Percentiles rank a stretch among this genome's conserved stretches.
phyloP scores from a whole-genome alignment of 2,888 invertebrate genomes.

The Melinaea marsaeus region DNA sequence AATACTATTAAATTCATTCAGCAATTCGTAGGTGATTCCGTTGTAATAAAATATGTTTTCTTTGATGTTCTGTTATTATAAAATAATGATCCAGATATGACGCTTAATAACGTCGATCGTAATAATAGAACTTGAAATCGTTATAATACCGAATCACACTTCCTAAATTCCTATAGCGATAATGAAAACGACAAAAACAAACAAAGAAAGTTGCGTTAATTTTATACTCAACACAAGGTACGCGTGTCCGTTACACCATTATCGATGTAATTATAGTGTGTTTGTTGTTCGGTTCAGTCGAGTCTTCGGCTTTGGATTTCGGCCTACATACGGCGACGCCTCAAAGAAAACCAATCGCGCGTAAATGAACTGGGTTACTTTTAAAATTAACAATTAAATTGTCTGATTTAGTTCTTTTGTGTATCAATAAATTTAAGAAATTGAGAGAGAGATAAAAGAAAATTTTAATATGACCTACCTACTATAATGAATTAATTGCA shows the following conservation, averaged over 20 bases:
- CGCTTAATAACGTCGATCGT: background rate
- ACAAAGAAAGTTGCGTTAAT: slow-evolving; percentile 22
- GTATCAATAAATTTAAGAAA: no score
- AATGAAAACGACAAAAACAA: slow-evolving; percentile 20
- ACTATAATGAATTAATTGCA: background rate
- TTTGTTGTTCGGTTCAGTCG: slow-evolving; percentile 11
- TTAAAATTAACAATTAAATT: slow-evolving; percentile 31
- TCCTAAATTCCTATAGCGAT: background rate
- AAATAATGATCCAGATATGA: slow-evolving; percentile 16
- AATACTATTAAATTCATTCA: slow-evolving; percentile 31
- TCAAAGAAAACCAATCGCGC: slow-evolving; percentile 49
- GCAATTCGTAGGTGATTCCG: slow-evolving; percentile 6
- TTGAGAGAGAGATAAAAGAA: no score
- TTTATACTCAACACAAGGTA: slow-evolving; percentile 16
- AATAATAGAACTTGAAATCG: background rate
- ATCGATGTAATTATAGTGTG: slow-evolving; percentile 25
- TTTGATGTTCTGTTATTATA: slow-evolving; percentile 25
- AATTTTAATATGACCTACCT: no score
- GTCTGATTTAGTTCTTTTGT: slow-evolving; percentile 2
- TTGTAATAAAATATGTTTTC: slow-evolving; percentile 17
- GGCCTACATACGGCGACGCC: slow-evolving; percentile 37
- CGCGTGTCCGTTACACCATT: slow-evolving; percentile 27
- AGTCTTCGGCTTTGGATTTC: background rate
- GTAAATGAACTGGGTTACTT: slow-evolving; percentile 46
- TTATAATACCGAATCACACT: background rate